phyloP scores from a whole-genome alignment of 2,797 vertebrate species.

The Siniperca obscura region DNA sequence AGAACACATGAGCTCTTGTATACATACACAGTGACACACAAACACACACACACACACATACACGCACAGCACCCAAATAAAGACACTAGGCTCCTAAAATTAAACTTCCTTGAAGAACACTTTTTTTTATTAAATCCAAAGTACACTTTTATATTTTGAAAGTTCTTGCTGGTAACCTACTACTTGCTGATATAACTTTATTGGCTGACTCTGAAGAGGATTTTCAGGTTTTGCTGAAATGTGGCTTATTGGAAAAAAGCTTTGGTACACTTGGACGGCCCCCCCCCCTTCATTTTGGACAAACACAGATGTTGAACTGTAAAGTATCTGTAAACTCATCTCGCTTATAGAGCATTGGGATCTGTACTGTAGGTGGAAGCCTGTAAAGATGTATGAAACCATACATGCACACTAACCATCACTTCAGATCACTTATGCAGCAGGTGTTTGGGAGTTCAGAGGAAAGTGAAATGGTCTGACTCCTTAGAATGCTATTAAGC shows the following conservation, averaged over 20 bases:
- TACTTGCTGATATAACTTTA: neutral
- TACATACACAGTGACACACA: neutral
- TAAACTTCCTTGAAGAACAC: neutral
- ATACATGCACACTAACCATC: conserved; percentile 17
- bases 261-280: neutral
- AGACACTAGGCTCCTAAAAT: neutral
- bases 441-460: conserved; percentile 56
- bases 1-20: neutral
- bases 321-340: neutral
- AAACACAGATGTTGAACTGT: neutral
- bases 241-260: neutral
- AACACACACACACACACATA: neutral
- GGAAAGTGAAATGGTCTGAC: conserved; percentile 21
- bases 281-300: neutral
- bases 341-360: neutral
- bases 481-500: conserved; percentile 22
- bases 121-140: neutral
- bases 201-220: neutral
- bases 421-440: conserved; percentile 35
- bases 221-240: conserved; percentile 10
- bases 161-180: neutral
- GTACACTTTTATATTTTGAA: neutral
- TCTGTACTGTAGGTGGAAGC: neutral
- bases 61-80: neutral
- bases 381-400: neutral